These are phyloP conservation scores for Criorhina ranunculi DNA, from an alignment of 2,888 invertebrate genomes.

Conservation along the genomic window DNA sequence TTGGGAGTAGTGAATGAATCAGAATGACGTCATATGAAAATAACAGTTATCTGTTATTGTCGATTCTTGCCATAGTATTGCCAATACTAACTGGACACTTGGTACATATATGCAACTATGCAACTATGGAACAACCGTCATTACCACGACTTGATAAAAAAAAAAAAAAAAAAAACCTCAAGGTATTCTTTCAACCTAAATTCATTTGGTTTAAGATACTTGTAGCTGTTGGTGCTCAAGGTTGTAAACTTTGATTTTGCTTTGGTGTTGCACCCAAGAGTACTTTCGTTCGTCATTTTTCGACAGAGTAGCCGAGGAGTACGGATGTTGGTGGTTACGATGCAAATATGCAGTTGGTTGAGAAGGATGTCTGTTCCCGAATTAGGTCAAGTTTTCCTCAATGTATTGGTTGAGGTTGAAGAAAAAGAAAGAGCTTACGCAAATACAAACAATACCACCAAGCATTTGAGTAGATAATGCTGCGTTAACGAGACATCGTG, in stretches of 20 bases:
- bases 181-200: constrained; percentile 38
- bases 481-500: constrained; percentile 40
- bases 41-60: constrained; percentile 43
- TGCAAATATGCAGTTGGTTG: constrained; percentile 21
- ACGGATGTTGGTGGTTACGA: background rate
- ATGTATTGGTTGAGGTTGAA: constrained; percentile 35
- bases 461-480: constrained; percentile 24
- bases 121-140: constrained; percentile 49
- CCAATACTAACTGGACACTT: constrained; percentile 48
- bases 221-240: constrained; percentile 43
- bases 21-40: constrained; percentile 63
- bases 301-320: constrained; percentile 5
- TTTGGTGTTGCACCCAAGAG: background rate
- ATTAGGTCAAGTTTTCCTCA: constrained; percentile 44
- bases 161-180: constrained; percentile 1
- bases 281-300: constrained; percentile 24
- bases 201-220: constrained; percentile 24
- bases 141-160: constrained; percentile 31
- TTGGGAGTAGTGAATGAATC: constrained; percentile 53
- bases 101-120: constrained; percentile 14
- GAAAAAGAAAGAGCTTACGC: constrained; percentile 26
- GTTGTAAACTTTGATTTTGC: constrained; percentile 32
- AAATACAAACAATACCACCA: constrained; percentile 18
- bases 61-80: constrained; percentile 46
- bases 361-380: constrained; percentile 39